phyloP scores from a whole-genome alignment of 2,113 vertebrate genomes.

The Plectropomus leopardus region DNA sequence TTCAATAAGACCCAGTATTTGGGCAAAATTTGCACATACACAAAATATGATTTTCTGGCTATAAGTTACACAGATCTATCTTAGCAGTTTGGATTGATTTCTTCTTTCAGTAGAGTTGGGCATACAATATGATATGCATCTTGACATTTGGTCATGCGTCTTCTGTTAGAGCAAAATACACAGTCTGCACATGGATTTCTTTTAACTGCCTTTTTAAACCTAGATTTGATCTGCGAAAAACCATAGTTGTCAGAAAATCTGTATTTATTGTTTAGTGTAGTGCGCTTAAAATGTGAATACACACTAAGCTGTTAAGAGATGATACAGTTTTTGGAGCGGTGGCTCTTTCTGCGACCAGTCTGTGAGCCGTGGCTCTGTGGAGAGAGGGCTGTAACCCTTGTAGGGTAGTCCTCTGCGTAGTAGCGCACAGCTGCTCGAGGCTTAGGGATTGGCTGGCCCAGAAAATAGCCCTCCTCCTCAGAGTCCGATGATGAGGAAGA shows the following conservation, averaged over 20 bases:
- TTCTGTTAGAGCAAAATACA: not conserved
- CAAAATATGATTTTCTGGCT: slow-evolving; percentile 6
- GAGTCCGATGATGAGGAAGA: slow-evolving; percentile 95
- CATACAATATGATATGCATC: slow-evolving; percentile 54
- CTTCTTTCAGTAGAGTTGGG: slow-evolving; percentile 23
- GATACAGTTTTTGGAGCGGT: slow-evolving; percentile 97
- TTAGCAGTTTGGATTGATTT: not conserved
- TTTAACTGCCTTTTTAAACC: slow-evolving; percentile 16
- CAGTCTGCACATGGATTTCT: not conserved
- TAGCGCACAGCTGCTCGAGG: slow-evolving; percentile 87
- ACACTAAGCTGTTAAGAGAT: slow-evolving; percentile 88
- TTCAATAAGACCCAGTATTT: slow-evolving; percentile 43
- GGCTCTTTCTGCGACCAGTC: slow-evolving; percentile 92
- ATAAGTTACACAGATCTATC: slow-evolving; percentile 22
- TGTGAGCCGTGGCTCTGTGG: slow-evolving; percentile 88
- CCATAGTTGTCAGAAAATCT: slow-evolving; percentile 39
- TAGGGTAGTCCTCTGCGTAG: slow-evolving; percentile 91
- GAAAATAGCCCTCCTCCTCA: slow-evolving; percentile 96
- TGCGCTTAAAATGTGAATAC: slow-evolving; percentile 34
- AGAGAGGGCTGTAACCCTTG: slow-evolving; percentile 87
- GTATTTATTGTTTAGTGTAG: slow-evolving; percentile 38
- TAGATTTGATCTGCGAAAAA: slow-evolving; percentile 31
- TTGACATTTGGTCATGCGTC: slow-evolving; percentile 21
- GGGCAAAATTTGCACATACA: slow-evolving; percentile 24
- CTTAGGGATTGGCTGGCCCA: slow-evolving; percentile 96